phyloP scores from a whole-genome alignment of 2,797 vertebrate species.

The Hirundo rustica region DNA sequence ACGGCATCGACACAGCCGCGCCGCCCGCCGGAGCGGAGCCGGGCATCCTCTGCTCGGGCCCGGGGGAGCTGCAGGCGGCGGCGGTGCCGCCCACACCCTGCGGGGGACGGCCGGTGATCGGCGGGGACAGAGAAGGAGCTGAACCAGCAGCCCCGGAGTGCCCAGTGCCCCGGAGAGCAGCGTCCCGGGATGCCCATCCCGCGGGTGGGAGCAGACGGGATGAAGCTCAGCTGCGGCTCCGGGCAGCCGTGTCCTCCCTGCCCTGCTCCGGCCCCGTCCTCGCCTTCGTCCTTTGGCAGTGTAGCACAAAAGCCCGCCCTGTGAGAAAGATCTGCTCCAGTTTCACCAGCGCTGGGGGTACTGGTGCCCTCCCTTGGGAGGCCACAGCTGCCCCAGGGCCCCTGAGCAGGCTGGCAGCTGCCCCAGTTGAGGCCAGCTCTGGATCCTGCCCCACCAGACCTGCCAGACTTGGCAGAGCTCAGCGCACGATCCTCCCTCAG shows the following conservation, averaged over 20 bases:
- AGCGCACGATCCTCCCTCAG: not conserved
- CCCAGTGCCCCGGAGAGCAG: not conserved
- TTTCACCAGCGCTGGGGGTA: rapidly evolving
- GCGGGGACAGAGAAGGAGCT: not conserved
- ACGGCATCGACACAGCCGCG: not conserved
- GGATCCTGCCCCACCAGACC: not conserved
- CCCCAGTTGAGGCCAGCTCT: not conserved
- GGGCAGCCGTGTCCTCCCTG: not conserved
- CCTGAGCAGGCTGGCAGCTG: not conserved
- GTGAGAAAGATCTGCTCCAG: not conserved
- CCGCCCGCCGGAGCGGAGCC: too few relatives aligned
- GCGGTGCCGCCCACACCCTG: not conserved
- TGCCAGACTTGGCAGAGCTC: not conserved
- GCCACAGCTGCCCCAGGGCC: not conserved
- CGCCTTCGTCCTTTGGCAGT: not conserved
- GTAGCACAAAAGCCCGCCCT: not conserved
- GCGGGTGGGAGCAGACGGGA: not conserved
- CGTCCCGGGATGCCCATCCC: rapidly evolving
- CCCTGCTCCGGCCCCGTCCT: not conserved
- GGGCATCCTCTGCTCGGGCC: not conserved
- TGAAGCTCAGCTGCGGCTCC: not conserved
- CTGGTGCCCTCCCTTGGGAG: not conserved
- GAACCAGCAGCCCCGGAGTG: rapidly evolving
- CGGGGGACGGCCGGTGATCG: rapidly evolving
- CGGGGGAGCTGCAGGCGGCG: not conserved